phyloP scores from a whole-genome alignment of 1,140 invertebrate species.

The Belonocnema kinseyi region DNA sequence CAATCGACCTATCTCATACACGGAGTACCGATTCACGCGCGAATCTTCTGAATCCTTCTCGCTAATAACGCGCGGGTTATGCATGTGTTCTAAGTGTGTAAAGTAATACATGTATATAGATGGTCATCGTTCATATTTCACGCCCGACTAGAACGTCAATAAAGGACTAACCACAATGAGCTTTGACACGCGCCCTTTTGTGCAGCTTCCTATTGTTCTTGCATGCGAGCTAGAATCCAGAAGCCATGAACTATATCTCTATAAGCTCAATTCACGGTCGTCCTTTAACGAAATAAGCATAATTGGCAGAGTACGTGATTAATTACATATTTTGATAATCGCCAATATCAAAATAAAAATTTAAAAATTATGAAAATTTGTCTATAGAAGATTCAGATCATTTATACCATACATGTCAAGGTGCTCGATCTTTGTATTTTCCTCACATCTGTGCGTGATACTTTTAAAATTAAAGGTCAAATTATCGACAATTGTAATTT shows the following conservation, averaged over 20 bases:
- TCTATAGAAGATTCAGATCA: no score
- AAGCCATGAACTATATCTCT: background rate
- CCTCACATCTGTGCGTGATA: no score
- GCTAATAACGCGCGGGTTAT: constrained; percentile 56
- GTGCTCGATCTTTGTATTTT: no score
- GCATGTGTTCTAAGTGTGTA: constrained; percentile 48
- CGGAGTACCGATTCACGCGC: constrained; percentile 54
- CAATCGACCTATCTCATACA: constrained; percentile 53
- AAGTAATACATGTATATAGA: constrained; percentile 43
- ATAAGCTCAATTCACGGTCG: background rate
- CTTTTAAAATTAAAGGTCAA: no score
- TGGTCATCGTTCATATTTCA: constrained; percentile 53
- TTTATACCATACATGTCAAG: no score
- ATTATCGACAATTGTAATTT: no score
- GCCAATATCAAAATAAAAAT: no score
- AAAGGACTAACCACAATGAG: constrained; percentile 54
- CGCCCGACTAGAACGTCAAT: constrained; percentile 53
- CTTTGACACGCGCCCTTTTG: constrained; percentile 56
- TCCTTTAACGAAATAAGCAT: background rate
- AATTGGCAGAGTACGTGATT: background rate
- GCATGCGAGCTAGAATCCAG: constrained; percentile 27
- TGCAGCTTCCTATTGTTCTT: constrained; percentile 50
- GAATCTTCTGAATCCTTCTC: constrained; percentile 54
- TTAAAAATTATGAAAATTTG: no score
- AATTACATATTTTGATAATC: no score